phyloP scores from a whole-genome alignment of 1,140 invertebrate genomes.

The Chlorops oryzae region DNA sequence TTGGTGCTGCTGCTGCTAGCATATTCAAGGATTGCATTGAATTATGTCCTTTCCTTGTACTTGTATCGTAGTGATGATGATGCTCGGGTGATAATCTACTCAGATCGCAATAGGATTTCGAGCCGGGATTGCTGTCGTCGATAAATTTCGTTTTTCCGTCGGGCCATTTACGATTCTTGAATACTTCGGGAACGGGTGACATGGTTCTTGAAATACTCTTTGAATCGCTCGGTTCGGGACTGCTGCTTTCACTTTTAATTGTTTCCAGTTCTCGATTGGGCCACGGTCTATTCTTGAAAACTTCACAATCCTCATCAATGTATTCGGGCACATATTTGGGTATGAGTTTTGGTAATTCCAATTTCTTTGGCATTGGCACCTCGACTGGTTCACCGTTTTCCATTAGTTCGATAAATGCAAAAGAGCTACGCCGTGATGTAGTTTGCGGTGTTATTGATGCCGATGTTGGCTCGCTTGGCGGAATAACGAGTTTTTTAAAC shows the following conservation, averaged over 20 bases:
- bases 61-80: conserved; percentile 30
- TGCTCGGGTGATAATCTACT: conserved; percentile 5
- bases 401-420: conserved; percentile 45
- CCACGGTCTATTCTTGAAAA: conserved; percentile 37
- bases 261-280: conserved; percentile 28
- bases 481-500: conserved; percentile 36
- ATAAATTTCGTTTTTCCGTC: conserved; percentile 36
- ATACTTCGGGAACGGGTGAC: conserved; percentile 26
- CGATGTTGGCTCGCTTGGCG: conserved; percentile 14
- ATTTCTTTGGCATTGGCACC: conserved; percentile 39
- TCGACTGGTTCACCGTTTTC: conserved; percentile 36
- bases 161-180: conserved; percentile 38
- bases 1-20: neutral
- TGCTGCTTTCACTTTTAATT: too few relatives aligned
- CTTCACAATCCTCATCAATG: conserved; percentile 25
- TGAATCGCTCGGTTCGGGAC: too few relatives aligned
- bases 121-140: neutral
- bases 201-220: conserved; percentile 32
- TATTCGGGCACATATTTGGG: conserved; percentile 25
- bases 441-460: conserved; percentile 21
- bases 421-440: conserved; percentile 39
- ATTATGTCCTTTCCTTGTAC: conserved; percentile 18
- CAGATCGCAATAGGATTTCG: conserved; percentile 12
- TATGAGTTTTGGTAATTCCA: conserved; percentile 30
- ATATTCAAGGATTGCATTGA: conserved; percentile 25